Percentiles rank a stretch among this genome's conserved stretches.
These are phyloP conservation scores for Caenorhabditis sp. DNA, from an alignment of 2,888 invertebrate genomes.

Conservation along the genomic window DNA sequence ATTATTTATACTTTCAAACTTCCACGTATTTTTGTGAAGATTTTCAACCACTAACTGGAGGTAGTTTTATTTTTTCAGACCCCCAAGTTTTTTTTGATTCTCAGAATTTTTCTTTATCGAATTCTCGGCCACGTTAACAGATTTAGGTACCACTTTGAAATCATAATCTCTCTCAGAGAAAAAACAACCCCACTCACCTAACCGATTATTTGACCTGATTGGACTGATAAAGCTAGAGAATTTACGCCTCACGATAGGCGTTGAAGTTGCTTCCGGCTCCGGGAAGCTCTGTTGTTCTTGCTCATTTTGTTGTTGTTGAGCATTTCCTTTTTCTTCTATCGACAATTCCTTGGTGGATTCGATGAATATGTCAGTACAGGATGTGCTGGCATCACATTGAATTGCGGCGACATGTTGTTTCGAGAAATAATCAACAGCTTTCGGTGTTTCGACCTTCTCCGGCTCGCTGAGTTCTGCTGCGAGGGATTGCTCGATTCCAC, in stretches of 20 bases:
- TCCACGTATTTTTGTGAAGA: too few relatives aligned
- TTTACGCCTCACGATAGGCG: conserved; percentile 13
- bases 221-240: not conserved
- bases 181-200: not conserved
- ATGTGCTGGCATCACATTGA: conserved; percentile 48
- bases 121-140: too few relatives aligned
- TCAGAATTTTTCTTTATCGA: too few relatives aligned
- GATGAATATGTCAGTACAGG: conserved; percentile 36
- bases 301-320: not conserved
- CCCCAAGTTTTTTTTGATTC: too few relatives aligned
- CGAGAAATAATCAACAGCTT: not conserved
- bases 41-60: too few relatives aligned
- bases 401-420: conserved; percentile 4
- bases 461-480: conserved; percentile 21
- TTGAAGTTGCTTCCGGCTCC: conserved; percentile 19
- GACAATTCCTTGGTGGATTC: conserved; percentile 5
- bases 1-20: too few relatives aligned
- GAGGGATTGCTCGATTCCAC: conserved; percentile 30
- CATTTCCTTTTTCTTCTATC: too few relatives aligned
- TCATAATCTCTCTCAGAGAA: too few relatives aligned
- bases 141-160: too few relatives aligned
- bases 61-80: too few relatives aligned
- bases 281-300: conserved; percentile 10
- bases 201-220: not conserved
- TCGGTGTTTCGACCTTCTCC: not conserved